Conservation (phyloP, 2,888 invertebrate genomes). For the Hyalella azteca region DNA sequence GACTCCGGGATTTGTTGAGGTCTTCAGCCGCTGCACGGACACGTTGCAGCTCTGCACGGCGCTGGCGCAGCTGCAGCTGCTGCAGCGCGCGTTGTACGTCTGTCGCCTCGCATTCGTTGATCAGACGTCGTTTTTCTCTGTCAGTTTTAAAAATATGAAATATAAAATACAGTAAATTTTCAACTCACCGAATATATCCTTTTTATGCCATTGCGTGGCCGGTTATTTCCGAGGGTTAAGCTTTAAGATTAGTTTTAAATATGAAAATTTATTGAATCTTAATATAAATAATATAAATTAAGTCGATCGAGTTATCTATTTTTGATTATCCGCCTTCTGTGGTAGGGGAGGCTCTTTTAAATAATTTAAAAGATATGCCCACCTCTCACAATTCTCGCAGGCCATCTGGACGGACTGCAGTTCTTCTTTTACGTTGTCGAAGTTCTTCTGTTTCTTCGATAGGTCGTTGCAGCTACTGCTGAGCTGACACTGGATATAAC, state of each 20-base stretch:
- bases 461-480: slow-evolving; percentile 19
- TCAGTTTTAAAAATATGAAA: too few relatives aligned
- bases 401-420: slow-evolving; percentile 43
- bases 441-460: slow-evolving; percentile 26
- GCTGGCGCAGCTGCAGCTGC: slow-evolving; percentile 46
- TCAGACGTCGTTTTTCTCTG: slow-evolving; percentile 43
- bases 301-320: too few relatives aligned
- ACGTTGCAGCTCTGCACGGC: slow-evolving; percentile 37
- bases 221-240: too few relatives aligned
- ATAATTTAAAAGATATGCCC: not conserved
- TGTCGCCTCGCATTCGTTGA: slow-evolving; percentile 43
- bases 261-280: too few relatives aligned
- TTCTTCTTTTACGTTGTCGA: slow-evolving; percentile 18
- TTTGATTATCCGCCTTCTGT: too few relatives aligned
- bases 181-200: too few relatives aligned
- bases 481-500: slow-evolving; percentile 13
- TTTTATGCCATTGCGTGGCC: too few relatives aligned
- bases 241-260: too few relatives aligned
- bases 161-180: too few relatives aligned
- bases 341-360: too few relatives aligned
- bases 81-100: slow-evolving; percentile 45
- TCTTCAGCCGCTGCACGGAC: not conserved
- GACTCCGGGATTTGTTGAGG: slow-evolving; percentile 23
- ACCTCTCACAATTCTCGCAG: slow-evolving; percentile 50
- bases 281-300: too few relatives aligned